A percentile compares a stretch with the other conserved stretches of the same genome.
These are phyloP conservation scores for Palaemon carinicauda DNA, from an alignment of 1,140 invertebrate genomes.

Conservation along the genomic window DNA sequence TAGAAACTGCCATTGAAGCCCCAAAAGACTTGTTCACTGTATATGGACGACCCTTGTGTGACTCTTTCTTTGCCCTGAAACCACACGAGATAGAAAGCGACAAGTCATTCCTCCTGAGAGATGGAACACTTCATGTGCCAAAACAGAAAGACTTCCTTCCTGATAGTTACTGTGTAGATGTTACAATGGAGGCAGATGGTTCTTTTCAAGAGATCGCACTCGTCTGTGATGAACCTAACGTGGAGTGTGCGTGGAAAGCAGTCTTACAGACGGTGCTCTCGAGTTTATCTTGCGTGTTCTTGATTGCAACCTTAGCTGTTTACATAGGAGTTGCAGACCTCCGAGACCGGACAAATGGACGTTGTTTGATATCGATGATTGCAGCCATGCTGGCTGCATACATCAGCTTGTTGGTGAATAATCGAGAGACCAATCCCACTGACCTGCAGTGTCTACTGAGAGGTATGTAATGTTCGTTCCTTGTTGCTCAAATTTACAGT, in stretches of 20 bases:
- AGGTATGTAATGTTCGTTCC: background rate
- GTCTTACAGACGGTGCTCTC: background rate
- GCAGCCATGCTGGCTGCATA: slow-evolving; percentile 27
- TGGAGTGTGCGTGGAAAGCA: background rate
- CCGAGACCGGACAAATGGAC: slow-evolving; percentile 25
- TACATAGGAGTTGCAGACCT: slow-evolving; percentile 43
- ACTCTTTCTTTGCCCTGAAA: background rate
- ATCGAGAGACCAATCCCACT: background rate
- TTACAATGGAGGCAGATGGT: background rate
- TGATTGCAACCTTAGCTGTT: slow-evolving; percentile 11
- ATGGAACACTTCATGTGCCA: slow-evolving; percentile 5
- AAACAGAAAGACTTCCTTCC: background rate
- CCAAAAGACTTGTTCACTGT: background rate
- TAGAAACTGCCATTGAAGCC: background rate
- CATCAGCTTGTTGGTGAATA: background rate
- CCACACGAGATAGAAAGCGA: background rate
- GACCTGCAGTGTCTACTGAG: background rate
- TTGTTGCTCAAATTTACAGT: too few relatives aligned
- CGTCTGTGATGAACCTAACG: background rate
- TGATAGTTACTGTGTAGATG: background rate
- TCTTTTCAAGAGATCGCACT: background rate
- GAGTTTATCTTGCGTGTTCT: slow-evolving; percentile 31
- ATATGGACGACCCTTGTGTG: background rate
- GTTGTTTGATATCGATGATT: slow-evolving; percentile 44
- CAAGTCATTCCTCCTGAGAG: background rate